These are phyloP conservation scores for Drosophila yooni DNA, from an alignment of 2,888 invertebrate genomes.

Conservation along the genomic window DNA sequence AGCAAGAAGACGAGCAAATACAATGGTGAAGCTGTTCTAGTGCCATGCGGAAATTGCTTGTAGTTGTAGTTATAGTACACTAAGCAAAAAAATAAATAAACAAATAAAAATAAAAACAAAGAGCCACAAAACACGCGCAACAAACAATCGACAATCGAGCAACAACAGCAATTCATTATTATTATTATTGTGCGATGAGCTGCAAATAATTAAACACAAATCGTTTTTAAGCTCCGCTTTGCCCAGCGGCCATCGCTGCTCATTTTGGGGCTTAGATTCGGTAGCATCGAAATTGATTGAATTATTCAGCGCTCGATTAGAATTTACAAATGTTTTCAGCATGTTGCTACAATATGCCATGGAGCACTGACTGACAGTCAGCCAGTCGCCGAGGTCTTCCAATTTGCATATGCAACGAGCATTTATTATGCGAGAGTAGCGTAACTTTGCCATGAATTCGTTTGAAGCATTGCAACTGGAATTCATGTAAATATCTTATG, in stretches of 20 bases:
- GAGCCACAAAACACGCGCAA: slow-evolving; percentile 43
- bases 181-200: slow-evolving; percentile 51
- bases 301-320: slow-evolving; percentile 40
- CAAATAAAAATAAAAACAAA: slow-evolving; percentile 43
- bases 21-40: slow-evolving; percentile 44
- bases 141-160: slow-evolving; percentile 27
- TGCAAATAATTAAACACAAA: slow-evolving; percentile 70
- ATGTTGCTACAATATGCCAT: slow-evolving; percentile 47
- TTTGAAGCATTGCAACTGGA: slow-evolving; percentile 21
- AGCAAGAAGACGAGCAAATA: slow-evolving; percentile 41
- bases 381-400: slow-evolving; percentile 21
- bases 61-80: slow-evolving; percentile 39
- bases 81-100: slow-evolving; percentile 46
- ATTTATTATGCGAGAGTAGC: slow-evolving; percentile 26
- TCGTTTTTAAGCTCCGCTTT: slow-evolving; percentile 50
- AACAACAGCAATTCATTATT: slow-evolving; percentile 53
- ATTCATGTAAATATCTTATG: not conserved
- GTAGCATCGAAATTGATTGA: slow-evolving; percentile 25
- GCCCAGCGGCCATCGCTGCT: slow-evolving; percentile 35
- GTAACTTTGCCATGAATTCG: slow-evolving; percentile 32
- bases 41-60: slow-evolving; percentile 74
- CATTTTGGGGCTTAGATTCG: slow-evolving; percentile 9
- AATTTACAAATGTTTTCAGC: slow-evolving; percentile 58
- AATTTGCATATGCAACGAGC: slow-evolving; percentile 50
- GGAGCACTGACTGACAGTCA: slow-evolving; percentile 22